phyloP scores from a whole-genome alignment of 2,113 vertebrate genomes.

The Gnathonemus longibarbis region DNA sequence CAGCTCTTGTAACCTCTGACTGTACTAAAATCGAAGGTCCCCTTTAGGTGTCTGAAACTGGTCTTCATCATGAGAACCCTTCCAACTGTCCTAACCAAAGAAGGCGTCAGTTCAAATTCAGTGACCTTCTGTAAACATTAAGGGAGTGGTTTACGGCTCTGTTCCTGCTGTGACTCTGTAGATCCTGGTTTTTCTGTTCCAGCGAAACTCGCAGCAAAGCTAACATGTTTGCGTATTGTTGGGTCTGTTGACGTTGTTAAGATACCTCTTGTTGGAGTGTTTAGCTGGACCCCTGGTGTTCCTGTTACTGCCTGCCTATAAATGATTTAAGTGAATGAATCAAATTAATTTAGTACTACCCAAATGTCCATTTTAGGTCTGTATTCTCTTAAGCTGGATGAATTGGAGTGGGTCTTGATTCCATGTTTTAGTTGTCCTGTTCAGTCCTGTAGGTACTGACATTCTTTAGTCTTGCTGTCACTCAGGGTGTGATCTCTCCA shows the following conservation, averaged over 20 bases:
- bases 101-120: neutral
- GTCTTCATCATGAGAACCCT: neutral
- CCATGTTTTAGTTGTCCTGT: neutral
- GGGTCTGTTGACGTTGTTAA: neutral
- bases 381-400: neutral
- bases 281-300: neutral
- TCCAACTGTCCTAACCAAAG: neutral
- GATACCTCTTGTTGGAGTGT: neutral
- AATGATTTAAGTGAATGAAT: neutral
- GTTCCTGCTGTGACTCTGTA: neutral
- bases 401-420: neutral
- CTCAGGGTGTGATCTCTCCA: constrained; percentile 56
- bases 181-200: neutral
- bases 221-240: neutral
- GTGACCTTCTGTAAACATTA: neutral
- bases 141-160: neutral
- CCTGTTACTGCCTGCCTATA: neutral
- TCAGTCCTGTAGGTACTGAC: neutral
- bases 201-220: neutral
- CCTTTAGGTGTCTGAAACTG: neutral
- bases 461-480: neutral
- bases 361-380: neutral
- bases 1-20: neutral
- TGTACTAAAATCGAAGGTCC: neutral
- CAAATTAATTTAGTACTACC: neutral